phyloP scores from a whole-genome alignment of 1,140 invertebrate genomes.

The Ceratosolen solmsi region DNA sequence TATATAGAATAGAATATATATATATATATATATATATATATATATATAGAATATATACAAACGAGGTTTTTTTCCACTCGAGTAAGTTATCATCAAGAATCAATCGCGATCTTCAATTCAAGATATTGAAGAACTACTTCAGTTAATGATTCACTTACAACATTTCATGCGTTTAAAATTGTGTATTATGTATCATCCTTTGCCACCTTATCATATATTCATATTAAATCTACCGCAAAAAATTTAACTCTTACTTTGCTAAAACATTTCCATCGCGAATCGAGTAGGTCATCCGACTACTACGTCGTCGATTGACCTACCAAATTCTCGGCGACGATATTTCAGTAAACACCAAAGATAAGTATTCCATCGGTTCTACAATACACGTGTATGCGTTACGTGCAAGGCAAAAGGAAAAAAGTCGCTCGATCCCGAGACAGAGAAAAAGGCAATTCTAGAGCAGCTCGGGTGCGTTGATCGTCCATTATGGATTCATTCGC shows the following conservation, averaged over 20 bases:
- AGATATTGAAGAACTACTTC: neutral
- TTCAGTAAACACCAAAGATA: neutral
- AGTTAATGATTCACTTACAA: neutral
- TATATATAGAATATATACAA: no score
- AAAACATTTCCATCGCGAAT: neutral
- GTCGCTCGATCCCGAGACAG: neutral
- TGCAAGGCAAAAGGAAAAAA: neutral
- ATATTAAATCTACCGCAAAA: neutral
- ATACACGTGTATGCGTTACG: neutral
- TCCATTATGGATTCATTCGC: no score
- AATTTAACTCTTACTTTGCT: neutral
- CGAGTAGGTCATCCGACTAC: neutral
- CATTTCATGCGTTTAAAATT: neutral
- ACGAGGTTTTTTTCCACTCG: constrained; percentile 7
- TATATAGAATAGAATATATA: no score
- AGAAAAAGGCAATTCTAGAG: no score
- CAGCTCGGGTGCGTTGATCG: no score
- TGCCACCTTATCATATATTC: neutral
- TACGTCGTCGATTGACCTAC: neutral
- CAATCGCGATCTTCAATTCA: neutral
- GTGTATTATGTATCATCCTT: constrained; percentile 4
- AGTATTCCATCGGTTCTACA: neutral
- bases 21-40: no score
- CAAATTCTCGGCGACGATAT: neutral
- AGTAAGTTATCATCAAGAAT: neutral